phyloP scores from a whole-genome alignment of 1,140 invertebrate genomes.

The Drosophila funebris region DNA sequence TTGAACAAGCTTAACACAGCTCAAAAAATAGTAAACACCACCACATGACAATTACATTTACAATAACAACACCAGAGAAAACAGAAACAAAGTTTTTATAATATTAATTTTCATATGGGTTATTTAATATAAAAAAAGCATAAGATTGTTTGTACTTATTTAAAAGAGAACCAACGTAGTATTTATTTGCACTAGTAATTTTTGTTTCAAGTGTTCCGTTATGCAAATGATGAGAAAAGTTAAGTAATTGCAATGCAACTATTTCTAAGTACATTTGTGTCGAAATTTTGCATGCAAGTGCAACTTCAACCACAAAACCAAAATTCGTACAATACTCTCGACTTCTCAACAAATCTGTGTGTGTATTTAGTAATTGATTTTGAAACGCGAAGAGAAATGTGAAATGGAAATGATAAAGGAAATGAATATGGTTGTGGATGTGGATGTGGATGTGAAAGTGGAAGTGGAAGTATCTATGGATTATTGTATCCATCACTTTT shows the following conservation, averaged over 20 bases:
- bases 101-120: conserved; percentile 16
- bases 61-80: conserved; percentile 23
- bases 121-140: not conserved
- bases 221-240: conserved; percentile 60
- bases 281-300: conserved; percentile 50
- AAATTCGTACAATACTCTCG: conserved; percentile 42
- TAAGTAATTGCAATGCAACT: conserved; percentile 34
- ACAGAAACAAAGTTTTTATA: conserved; percentile 26
- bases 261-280: conserved; percentile 39
- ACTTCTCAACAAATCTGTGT: conserved; percentile 5
- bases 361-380: conserved; percentile 68
- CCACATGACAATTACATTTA: conserved; percentile 53
- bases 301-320: conserved; percentile 59
- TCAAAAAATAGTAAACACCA: conserved; percentile 38
- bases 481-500: conserved; percentile 51
- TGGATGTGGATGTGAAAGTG: conserved; percentile 2
- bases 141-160: conserved; percentile 16
- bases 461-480: conserved; percentile 1
- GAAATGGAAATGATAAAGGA: not conserved
- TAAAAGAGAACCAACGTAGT: too few species aligned
- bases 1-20: conserved; percentile 13
- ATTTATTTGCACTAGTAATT: conserved; percentile 47
- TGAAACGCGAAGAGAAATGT: conserved; percentile 56
- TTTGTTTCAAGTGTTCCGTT: conserved; percentile 48
- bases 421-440: not conserved